Percentiles rank a stretch among this genome's conserved stretches.
These are phyloP conservation scores for Aricia artaxerxes DNA, from an alignment of 2,888 invertebrate genomes.

Conservation along the genomic window DNA sequence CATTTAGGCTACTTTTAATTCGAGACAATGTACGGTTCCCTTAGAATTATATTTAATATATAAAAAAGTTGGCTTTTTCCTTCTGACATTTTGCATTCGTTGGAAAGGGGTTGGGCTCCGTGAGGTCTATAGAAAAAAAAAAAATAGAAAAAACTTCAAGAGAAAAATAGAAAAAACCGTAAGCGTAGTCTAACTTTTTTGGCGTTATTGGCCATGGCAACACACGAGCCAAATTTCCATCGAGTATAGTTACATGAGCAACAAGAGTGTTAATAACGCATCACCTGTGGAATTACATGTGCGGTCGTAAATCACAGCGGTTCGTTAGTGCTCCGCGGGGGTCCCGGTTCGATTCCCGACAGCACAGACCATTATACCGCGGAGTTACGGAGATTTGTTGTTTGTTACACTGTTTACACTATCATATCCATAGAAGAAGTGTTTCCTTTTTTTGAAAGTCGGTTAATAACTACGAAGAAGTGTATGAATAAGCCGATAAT, in stretches of 20 bases:
- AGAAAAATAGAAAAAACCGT: no score
- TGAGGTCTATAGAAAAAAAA: no score
- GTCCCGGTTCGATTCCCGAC: conserved; percentile 22
- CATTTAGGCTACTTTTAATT: no score
- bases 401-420: background rate
- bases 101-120: no score
- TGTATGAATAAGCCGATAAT: background rate
- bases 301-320: conserved; percentile 25
- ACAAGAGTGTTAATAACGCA: conserved; percentile 16
- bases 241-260: background rate
- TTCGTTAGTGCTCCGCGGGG: conserved; percentile 27
- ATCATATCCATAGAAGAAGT: background rate
- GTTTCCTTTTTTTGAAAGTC: background rate
- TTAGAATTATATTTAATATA: no score
- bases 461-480: background rate
- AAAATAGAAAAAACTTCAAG: no score
- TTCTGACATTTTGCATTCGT: no score
- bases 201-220: background rate
- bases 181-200: no score
- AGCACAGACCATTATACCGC: background rate
- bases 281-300: conserved; percentile 19
- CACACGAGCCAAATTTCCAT: background rate
- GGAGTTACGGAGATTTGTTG: background rate
- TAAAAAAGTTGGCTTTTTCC: no score
- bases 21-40: no score